These are phyloP conservation scores for Phortica variegata DNA, from an alignment of 1,140 invertebrate genomes.

Conservation along the genomic window DNA sequence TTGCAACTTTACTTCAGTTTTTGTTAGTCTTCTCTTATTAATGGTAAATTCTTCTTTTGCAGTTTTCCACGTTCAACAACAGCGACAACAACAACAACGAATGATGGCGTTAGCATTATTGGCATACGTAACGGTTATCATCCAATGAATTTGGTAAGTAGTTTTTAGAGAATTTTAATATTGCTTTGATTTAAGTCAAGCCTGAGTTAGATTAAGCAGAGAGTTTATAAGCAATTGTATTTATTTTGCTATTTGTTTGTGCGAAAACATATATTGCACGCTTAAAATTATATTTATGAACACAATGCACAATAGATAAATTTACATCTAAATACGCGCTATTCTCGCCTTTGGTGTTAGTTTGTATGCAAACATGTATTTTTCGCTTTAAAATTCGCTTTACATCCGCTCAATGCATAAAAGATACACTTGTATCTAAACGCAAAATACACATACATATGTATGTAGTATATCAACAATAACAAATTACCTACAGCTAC, in stretches of 20 bases:
- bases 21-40: constrained; percentile 1
- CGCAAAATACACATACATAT: too few species aligned
- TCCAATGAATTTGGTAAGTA: constrained; percentile 30
- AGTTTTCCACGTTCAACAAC: constrained; percentile 29
- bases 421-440: too few species aligned
- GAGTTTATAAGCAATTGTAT: background rate
- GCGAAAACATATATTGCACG: too few species aligned
- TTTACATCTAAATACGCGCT: too few species aligned
- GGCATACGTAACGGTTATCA: constrained; percentile 13
- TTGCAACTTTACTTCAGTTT: constrained; percentile 1
- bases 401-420: too few species aligned
- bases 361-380: too few species aligned
- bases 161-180: background rate
- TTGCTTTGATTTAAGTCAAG: background rate
- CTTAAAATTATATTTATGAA: too few species aligned
- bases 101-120: constrained; percentile 19
- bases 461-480: too few species aligned
- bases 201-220: background rate
- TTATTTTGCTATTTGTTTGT: background rate
- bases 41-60: constrained; percentile 18
- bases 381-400: too few species aligned
- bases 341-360: too few species aligned
- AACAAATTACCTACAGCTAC: too few species aligned
- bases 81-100: constrained; percentile 23
- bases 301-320: too few species aligned